A percentile compares a stretch with the other conserved stretches of the same genome.
Conservation (phyloP, 2,888 invertebrate genomes). For the Plagodis dolabraria region DNA sequence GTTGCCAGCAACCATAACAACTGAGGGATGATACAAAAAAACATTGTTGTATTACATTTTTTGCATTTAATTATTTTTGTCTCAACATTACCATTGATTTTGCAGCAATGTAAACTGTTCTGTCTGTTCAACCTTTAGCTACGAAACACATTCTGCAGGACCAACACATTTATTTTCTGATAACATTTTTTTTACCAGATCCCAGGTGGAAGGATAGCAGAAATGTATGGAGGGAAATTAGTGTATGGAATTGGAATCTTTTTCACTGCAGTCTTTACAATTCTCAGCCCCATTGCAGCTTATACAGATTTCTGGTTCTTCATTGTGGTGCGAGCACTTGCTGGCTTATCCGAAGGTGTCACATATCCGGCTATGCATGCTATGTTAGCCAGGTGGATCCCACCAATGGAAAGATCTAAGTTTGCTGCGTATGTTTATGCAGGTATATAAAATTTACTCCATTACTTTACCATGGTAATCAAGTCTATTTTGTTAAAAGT, state of each 20-base stretch:
- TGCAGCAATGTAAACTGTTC: too few relatives aligned
- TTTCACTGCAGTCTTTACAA: slow-evolving; percentile 92
- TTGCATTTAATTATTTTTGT: too few relatives aligned
- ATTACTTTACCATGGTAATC: neutral
- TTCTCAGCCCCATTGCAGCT: slow-evolving; percentile 93
- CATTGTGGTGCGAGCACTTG: slow-evolving; percentile 90
- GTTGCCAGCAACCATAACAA: too few relatives aligned
- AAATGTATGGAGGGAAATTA: slow-evolving; percentile 94
- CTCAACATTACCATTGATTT: too few relatives aligned
- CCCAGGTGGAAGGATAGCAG: slow-evolving; percentile 93
- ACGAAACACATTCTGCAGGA: too few relatives aligned
- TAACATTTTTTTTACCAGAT: slow-evolving; percentile 53
- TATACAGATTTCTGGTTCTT: slow-evolving; percentile 87
- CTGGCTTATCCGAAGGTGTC: slow-evolving; percentile 95
- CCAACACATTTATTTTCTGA: too few relatives aligned
- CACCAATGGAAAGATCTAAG: slow-evolving; percentile 94
- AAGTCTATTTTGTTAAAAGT: neutral
- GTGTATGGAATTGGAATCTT: slow-evolving; percentile 93
- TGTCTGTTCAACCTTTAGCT: too few relatives aligned
- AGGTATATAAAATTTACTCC: slow-evolving; percentile 70
- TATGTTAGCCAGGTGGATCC: slow-evolving; percentile 96
- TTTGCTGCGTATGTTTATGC: slow-evolving; percentile 95
- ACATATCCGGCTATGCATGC: slow-evolving; percentile 98
- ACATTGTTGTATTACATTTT: too few relatives aligned
- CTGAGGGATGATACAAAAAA: too few relatives aligned